Conservation (phyloP, 2,888 invertebrate species). For the Crematogaster levior region DNA sequence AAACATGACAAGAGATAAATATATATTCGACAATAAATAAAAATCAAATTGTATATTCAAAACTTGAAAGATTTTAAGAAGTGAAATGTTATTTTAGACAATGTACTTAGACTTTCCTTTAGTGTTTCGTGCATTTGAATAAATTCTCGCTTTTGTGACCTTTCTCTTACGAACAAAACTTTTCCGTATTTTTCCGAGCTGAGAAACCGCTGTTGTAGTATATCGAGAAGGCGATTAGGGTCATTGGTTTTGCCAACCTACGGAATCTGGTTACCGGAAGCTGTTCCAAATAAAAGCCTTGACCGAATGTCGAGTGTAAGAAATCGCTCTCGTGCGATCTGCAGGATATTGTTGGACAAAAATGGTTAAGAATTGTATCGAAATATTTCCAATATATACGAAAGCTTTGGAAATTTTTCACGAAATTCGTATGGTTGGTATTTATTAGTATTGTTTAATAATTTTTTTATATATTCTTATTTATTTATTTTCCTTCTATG, state of each 20-base stretch:
- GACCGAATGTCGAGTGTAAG: conserved; percentile 25
- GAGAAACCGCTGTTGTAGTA: conserved; percentile 26
- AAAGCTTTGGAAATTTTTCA: conserved; percentile 1
- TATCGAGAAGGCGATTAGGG: conserved; percentile 73
- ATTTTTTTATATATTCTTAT: not conserved
- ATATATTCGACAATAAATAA: not conserved
- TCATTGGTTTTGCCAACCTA: conserved; percentile 75
- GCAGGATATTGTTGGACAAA: not conserved
- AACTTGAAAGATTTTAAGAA: not conserved
- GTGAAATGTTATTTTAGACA: not conserved
- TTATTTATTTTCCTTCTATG: not conserved
- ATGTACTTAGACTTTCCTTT: not conserved
- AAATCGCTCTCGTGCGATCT: conserved; percentile 9
- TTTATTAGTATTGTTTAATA: not conserved
- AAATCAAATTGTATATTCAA: not conserved
- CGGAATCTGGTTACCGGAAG: conserved; percentile 60
- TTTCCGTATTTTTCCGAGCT: conserved; percentile 26
- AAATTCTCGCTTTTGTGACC: not conserved
- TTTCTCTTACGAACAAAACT: not conserved
- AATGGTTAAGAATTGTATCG: not conserved
- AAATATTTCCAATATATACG: not conserved
- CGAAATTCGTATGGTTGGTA: not conserved
- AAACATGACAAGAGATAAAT: not conserved
- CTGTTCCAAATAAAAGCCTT: conserved; percentile 52
- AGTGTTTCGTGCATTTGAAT: not conserved